Conservation (phyloP, 2,113 vertebrate species). For the Micromys minutus region DNA sequence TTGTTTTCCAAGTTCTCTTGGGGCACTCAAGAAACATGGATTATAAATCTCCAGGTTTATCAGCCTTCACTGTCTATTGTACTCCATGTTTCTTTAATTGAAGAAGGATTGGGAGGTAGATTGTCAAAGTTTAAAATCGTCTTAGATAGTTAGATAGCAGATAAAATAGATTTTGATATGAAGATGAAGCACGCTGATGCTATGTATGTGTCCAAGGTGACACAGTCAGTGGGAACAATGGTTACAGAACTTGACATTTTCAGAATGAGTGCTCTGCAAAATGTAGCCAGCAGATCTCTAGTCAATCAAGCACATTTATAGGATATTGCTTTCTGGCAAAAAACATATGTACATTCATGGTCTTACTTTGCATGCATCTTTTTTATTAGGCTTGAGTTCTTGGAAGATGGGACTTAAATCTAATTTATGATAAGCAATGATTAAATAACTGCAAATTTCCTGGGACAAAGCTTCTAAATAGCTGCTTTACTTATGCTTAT, state of each 20-base stretch:
- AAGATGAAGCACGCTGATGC: not conserved
- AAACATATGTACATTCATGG: not conserved
- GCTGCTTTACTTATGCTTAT: constrained; percentile 54
- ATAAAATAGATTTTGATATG: not conserved
- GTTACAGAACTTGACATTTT: constrained; percentile 52
- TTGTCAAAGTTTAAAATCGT: not conserved
- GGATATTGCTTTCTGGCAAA: constrained; percentile 4
- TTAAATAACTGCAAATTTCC: constrained; percentile 50
- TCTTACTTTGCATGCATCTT: constrained; percentile 34
- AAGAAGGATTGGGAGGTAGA: not conserved
- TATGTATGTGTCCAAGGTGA: not conserved
- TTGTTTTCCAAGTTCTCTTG: constrained; percentile 10
- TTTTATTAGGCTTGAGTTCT: constrained; percentile 13
- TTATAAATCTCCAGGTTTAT: not conserved
- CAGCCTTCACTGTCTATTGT: not conserved
- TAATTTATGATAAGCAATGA: constrained; percentile 37
- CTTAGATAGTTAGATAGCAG: not conserved
- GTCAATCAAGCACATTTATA: not conserved
- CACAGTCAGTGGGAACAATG: too few species aligned
- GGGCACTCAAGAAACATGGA: not conserved
- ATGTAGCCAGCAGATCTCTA: not conserved
- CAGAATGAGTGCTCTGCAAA: not conserved
- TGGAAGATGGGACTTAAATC: not conserved
- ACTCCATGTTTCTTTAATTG: constrained; percentile 41
- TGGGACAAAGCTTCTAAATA: constrained; percentile 45